Evolutionary conservation across 2,113 vertebrate species (phyloP), one percentile per base, ranked within the genome.

Genomic region (Catagonus wagneri): DNA sequence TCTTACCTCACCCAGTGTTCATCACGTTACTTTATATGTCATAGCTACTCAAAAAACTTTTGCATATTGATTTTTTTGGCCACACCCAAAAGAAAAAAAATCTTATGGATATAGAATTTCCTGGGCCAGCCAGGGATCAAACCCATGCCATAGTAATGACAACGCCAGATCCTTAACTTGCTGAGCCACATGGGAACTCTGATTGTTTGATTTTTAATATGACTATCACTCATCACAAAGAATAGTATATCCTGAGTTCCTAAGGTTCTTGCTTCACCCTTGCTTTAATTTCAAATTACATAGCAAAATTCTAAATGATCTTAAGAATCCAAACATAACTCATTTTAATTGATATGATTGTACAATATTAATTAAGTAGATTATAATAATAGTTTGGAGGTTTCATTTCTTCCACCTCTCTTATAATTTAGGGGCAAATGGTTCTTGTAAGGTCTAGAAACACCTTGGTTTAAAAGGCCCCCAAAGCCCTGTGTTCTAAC

Each of bases 221-320:
- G 25, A 36, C 56, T 92, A 19, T 84, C 32, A 50, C 11, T 90
- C 34, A 60, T 79, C 76, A 44, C 34, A 72, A 93, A 95, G 7
- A 68, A 29, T 52, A 50, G 58, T 68, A 66, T 61, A 69, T 68
- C 3, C 32, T 81, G 20, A 91, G 54, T 54, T 69, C 4, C 34
- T 68, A 63, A 4, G 4, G 2, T 76, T 85, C 29, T 93, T 19
- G 3, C 20, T 76, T 96, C 60, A 87, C 39, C 7, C 29, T 76
- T 56, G 1, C 50, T 72, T 56, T 96, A 89, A 94, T 74, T 87
- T 83, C 79, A 44, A 87, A 90, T 87, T 84, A 39, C n/a, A 74
- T 50, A 58, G 32, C 19, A 95, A 96, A 89, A 25, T 39, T 94
- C 90, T 56, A 96, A 90, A 83, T 90, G 34, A 87, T 81, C 17